phyloP scores from a whole-genome alignment of 1,140 invertebrate genomes.

The Ectropis grisescens region DNA sequence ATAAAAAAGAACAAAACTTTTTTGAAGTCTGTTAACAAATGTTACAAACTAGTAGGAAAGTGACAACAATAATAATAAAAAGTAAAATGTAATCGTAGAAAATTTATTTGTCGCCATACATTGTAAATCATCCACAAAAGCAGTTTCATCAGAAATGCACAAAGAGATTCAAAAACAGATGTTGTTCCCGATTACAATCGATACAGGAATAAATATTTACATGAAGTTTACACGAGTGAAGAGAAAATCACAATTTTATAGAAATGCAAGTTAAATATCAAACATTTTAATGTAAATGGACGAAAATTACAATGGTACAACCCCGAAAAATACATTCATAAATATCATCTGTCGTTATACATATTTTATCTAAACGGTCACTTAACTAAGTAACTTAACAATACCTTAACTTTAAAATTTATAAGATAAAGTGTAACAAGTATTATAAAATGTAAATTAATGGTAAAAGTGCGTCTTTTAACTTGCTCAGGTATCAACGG shows the following conservation, averaged over 20 bases:
- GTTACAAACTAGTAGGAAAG: no score
- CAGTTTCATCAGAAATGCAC: conserved; percentile 52
- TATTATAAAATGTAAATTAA: conserved; percentile 17
- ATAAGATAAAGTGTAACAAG: conserved; percentile 26
- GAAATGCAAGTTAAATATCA: no score
- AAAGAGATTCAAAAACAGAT: conserved; percentile 56
- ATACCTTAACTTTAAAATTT: conserved; percentile 27
- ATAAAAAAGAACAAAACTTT: no score
- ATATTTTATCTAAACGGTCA: no score
- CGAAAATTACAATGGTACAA: no score
- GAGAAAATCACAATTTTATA: no score
- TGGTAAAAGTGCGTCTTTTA: conserved; percentile 11
- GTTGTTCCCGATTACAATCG: conserved; percentile 30
- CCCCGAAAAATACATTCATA: no score
- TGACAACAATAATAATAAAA: background rate
- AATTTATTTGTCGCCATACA: conserved; percentile 53
- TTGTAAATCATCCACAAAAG: conserved; percentile 55
- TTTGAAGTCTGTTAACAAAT: no score
- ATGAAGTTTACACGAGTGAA: conserved; percentile 23
- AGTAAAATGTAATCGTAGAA: conserved; percentile 20
- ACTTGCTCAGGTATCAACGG: no score
- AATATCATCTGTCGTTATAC: no score
- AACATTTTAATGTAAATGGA: no score
- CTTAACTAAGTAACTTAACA: conserved; percentile 53
- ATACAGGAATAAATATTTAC: conserved; percentile 15